A percentile compares a stretch with the other conserved stretches of the same genome.
Evolutionary conservation across 2,113 vertebrate species (phyloP).

Genomic region (Stigmatopora argus): DNA sequence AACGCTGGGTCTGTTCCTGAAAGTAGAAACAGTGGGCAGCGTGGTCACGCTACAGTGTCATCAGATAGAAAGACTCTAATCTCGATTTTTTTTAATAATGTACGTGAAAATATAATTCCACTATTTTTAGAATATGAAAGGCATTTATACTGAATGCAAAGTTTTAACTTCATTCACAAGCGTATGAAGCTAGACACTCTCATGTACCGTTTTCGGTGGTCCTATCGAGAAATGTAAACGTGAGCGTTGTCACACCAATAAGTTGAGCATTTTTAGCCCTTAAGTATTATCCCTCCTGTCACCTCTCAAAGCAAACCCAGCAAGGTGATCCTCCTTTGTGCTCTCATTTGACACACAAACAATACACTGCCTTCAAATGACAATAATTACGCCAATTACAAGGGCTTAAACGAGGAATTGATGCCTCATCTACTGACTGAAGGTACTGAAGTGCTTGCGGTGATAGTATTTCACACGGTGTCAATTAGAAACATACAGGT

Average conservation of each 20-base stretch:
- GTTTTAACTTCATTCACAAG: background rate
- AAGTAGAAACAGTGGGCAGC: background rate
- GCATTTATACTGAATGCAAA: background rate
- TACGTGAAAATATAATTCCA: too few species aligned
- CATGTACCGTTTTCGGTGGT: conserved; percentile 10
- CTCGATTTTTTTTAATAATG: background rate
- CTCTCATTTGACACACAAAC: conserved; percentile 14
- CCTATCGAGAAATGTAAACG: conserved; percentile 11
- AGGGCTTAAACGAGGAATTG: conserved; percentile 24
- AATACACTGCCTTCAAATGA: conserved; percentile 12
- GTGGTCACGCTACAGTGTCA: background rate
- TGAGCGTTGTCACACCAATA: conserved; percentile 25
- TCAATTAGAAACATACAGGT: conserved; percentile 6
- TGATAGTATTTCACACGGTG: conserved; percentile 11
- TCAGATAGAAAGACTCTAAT: background rate
- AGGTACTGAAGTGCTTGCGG: conserved; percentile 11
- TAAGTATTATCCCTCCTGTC: conserved; percentile 21
- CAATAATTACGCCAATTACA: conserved; percentile 38
- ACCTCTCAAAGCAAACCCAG: conserved; percentile 25
- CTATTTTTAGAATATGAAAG: too few species aligned
- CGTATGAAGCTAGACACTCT: background rate
- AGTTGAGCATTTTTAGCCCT: conserved; percentile 32
- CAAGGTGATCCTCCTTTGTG: conserved; percentile 42
- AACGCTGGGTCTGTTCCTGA: background rate
- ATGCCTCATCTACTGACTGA: conserved; percentile 20